Conservation (phyloP, 2,797 vertebrate genomes). For the Forpus xanthops region DNA sequence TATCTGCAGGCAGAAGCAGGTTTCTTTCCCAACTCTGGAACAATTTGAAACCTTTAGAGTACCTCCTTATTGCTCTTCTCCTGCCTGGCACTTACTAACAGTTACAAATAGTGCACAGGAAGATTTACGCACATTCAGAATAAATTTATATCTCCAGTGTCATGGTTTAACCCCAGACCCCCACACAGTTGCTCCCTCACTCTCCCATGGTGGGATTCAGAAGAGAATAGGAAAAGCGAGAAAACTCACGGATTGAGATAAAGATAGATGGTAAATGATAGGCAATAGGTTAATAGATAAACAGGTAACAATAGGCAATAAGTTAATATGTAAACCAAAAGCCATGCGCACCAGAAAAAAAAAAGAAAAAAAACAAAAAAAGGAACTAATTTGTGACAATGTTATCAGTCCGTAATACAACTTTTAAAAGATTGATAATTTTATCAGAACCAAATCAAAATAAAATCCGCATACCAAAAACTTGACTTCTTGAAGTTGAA, state of each 20-base stretch:
- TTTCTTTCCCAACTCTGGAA: neutral
- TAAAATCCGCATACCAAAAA: neutral
- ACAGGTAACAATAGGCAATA: neutral
- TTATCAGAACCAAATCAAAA: neutral
- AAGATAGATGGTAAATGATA: neutral
- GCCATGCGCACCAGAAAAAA: neutral
- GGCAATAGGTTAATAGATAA: neutral
- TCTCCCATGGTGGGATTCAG: fast-evolving
- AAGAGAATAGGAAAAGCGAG: neutral
- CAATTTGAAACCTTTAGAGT: neutral
- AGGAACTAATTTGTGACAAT: neutral
- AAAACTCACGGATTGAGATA: fast-evolving
- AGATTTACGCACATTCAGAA: neutral
- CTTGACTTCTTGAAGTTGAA: neutral
- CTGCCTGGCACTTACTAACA: neutral
- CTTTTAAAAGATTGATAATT: neutral
- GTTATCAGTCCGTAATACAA: neutral
- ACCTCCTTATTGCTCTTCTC: neutral
- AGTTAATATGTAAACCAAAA: neutral
- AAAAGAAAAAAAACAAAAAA: neutral
- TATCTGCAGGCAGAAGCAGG: neutral
- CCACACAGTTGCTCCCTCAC: fast-evolving
- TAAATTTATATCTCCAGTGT: neutral
- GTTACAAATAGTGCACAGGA: neutral
- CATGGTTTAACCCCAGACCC: neutral